These are phyloP conservation scores for Clistopyga incitator DNA, from an alignment of 2,888 invertebrate genomes.

Conservation along the genomic window DNA sequence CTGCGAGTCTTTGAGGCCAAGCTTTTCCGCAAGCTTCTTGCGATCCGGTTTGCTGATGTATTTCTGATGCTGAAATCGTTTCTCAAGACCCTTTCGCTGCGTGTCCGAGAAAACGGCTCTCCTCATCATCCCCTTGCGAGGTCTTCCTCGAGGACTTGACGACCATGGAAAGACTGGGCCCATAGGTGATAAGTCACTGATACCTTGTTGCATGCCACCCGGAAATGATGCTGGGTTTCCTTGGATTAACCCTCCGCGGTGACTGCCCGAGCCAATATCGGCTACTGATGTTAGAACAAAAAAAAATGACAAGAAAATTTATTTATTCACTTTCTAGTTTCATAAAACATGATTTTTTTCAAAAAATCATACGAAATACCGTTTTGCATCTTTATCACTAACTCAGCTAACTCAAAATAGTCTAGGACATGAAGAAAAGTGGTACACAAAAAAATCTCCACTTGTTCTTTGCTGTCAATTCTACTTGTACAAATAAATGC, in stretches of 20 bases:
- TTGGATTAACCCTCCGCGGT: constrained; percentile 79
- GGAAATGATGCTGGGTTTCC: constrained; percentile 79
- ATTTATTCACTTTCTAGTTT: not conserved
- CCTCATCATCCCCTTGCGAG: constrained; percentile 98
- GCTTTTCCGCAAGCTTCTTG: constrained; percentile 97
- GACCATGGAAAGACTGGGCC: constrained; percentile 92
- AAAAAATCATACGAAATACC: no score
- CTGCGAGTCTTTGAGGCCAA: constrained; percentile 98
- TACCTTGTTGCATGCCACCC: constrained; percentile 78
- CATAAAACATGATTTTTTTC: no score
- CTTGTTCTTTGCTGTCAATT: no score
- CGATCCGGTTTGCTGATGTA: constrained; percentile 99
- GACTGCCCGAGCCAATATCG: constrained; percentile 84
- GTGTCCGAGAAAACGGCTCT: constrained; percentile 98
- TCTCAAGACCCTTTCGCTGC: constrained; percentile 97
- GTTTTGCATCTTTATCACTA: no score
- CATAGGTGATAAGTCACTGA: constrained; percentile 82
- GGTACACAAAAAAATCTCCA: no score
- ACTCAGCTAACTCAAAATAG: no score
- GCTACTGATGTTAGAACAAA: constrained; percentile 80
- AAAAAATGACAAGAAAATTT: constrained; percentile 1
- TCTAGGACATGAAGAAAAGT: no score
- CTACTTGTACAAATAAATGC: no score
- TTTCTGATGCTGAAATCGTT: constrained; percentile 98
- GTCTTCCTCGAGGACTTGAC: constrained; percentile 95